These are phyloP conservation scores for Metacarcinus magister DNA, from an alignment of 2,888 invertebrate species.

Conservation along the genomic window DNA sequence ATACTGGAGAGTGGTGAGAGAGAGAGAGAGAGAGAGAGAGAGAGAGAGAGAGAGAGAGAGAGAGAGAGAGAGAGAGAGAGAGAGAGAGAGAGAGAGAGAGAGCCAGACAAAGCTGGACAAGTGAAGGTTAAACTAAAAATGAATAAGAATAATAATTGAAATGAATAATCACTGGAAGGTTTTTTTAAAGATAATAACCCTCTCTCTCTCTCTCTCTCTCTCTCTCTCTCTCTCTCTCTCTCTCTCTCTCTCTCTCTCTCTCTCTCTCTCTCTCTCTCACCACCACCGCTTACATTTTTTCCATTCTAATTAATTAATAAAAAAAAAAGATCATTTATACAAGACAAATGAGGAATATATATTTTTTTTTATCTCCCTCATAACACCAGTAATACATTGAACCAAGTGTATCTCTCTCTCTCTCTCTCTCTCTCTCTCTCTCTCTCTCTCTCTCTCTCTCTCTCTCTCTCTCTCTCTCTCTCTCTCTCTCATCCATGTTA, in stretches of 20 bases:
- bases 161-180: too few species aligned
- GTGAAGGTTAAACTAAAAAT: background rate
- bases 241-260: background rate
- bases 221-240: conserved; percentile 4
- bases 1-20: conserved; percentile 45
- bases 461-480: background rate
- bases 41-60: conserved; percentile 53
- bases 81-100: background rate
- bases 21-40: conserved; percentile 51
- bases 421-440: conserved; percentile 32
- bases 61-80: conserved; percentile 51
- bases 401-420: background rate
- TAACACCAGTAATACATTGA: background rate
- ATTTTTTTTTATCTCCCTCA: background rate
- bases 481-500: background rate
- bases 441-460: conserved; percentile 35
- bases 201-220: conserved; percentile 1
- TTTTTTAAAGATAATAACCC: background rate
- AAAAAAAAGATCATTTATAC: background rate
- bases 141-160: background rate
- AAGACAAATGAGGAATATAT: background rate
- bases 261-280: background rate
- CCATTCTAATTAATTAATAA: background rate
- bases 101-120: background rate
- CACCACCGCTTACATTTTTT: background rate